Conservation (phyloP, 2,113 vertebrate species). For the Semnopithecus entellus region DNA sequence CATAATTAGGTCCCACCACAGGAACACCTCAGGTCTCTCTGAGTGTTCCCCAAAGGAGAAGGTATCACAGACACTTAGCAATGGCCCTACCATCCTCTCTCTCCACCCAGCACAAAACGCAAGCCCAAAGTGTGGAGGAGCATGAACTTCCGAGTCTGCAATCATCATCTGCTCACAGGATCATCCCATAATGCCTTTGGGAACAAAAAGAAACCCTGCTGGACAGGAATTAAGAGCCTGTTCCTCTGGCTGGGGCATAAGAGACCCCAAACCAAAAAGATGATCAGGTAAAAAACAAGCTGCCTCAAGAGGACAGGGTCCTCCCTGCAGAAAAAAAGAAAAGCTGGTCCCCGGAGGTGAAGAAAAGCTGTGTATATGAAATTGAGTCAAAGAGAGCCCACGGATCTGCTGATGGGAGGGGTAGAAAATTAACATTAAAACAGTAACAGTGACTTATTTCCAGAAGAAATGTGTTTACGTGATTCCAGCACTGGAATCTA, state of each 20-base stretch:
- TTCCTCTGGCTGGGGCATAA: not conserved
- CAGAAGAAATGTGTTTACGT: not conserved
- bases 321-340: not conserved
- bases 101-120: not conserved
- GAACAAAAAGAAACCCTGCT: not conserved
- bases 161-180: not conserved
- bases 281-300: not conserved
- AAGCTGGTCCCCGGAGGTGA: not conserved
- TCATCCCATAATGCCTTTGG: not conserved
- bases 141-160: not conserved
- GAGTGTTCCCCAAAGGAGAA: not conserved
- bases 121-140: not conserved
- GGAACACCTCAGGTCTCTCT: no score
- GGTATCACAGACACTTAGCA: not conserved
- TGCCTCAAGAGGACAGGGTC: not conserved
- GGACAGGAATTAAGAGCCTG: not conserved
- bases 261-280: not conserved
- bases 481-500: not conserved
- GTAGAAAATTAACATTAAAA: not conserved
- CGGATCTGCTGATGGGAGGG: not conserved
- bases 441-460: not conserved
- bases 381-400: not conserved
- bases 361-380: not conserved
- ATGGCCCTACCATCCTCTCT: not conserved
- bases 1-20: not conserved